Conservation (phyloP, 2,888 invertebrate species). For the Colletes collaris region DNA sequence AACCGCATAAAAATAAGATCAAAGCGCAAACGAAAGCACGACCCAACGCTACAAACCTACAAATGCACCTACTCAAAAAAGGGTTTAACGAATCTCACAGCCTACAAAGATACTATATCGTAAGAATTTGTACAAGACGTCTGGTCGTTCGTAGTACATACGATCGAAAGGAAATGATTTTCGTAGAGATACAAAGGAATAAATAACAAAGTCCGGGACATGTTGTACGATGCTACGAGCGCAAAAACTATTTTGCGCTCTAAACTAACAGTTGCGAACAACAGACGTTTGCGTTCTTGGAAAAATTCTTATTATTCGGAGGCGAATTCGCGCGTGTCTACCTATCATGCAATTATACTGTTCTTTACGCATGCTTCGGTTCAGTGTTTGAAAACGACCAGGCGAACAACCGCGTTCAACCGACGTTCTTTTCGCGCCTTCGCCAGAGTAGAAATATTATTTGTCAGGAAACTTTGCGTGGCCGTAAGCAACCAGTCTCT, state of each 20-base stretch:
- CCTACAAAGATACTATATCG: constrained; percentile 28
- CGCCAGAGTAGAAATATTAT: too few relatives aligned
- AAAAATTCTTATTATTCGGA: background rate
- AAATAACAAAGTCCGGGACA: background rate
- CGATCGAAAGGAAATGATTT: background rate
- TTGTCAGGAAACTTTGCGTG: too few relatives aligned
- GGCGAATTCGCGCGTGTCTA: constrained; percentile 28
- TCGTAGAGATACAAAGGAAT: background rate
- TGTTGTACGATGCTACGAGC: constrained; percentile 18
- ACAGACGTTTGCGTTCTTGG: background rate
- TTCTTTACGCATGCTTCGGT: constrained; percentile 48
- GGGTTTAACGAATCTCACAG: constrained; percentile 14
- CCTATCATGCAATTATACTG: constrained; percentile 52
- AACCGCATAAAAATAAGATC: constrained; percentile 30
- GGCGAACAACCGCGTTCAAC: constrained; percentile 40
- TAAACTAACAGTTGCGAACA: constrained; percentile 10
- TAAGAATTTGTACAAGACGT: constrained; percentile 6
- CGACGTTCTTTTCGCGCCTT: constrained; percentile 6
- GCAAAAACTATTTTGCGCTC: background rate
- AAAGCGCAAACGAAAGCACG: constrained; percentile 47
- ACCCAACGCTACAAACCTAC: constrained; percentile 41
- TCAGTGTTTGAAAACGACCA: constrained; percentile 40
- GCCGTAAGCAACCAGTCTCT: too few relatives aligned
- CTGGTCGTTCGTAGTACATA: background rate
- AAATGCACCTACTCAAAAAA: constrained; percentile 40